Evolutionary conservation across 2,113 vertebrate genomes (phyloP), one percentile per base, ranked within the genome.

Genomic region (Columba janthina): DNA sequence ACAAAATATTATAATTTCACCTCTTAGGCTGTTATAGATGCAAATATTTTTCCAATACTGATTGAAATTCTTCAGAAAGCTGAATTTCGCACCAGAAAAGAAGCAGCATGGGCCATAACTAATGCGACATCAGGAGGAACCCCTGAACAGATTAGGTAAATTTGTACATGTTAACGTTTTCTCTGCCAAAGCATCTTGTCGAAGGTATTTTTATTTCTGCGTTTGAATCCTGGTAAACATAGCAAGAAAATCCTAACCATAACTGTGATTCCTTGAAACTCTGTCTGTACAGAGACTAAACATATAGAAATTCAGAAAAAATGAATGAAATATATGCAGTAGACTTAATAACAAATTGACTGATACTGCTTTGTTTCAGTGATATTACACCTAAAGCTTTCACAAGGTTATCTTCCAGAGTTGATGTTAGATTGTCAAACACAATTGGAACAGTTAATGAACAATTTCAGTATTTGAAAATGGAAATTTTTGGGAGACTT

Each of bases 61-160:
- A 99, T 99, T 54, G 99, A 99, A 96, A 98, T 99, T 90, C 98
- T 99, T 88, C 99, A 99, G 89, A 99, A 99, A 97, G 99, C 99
- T 48, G 99, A 99, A 96, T 99, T 99, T 95, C 98, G 98, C n/a
- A 99, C 99, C 50, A 98, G 98, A 94, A 99, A 99, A 94, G 99
- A 99, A 96, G 98, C 99, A 66, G 98, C 99, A 0, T 99, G 99
- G 99, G 99, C 98, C 21, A 98, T 99, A 89, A 99, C 99, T 74
- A 99, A 99, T 62, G 99, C 98, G 82, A 99, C 98, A 6, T 99
- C 98, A 32, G 99, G 99, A 93, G 99, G 99, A 72, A 98, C 98
- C 20, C 98, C 98, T 85, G 98, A 98, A 81, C 99, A 99, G 92
- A 99, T 99, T 51, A 98, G 98, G 99, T 99, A 86, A 36, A 29